Conservation (phyloP, 2,797 vertebrate species). For the Malurus leucopterus region DNA sequence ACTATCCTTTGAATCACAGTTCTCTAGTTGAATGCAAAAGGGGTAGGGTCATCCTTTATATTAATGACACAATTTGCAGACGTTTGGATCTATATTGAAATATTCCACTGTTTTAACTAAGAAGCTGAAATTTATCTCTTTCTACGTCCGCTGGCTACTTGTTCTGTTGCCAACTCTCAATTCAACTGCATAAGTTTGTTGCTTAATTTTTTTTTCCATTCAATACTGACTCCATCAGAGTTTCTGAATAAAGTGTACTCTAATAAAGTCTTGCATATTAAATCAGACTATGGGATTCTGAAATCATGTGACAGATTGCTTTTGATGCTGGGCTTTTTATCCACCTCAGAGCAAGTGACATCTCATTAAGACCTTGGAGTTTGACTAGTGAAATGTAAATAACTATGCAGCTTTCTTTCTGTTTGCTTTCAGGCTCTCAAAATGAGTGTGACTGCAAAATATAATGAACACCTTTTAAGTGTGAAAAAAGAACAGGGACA, state of each 20-base stretch:
- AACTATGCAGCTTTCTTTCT: constrained; percentile 7
- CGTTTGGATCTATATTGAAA: neutral
- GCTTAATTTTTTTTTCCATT: neutral
- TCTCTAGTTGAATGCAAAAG: neutral
- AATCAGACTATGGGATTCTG: neutral
- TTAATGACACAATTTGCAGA: neutral
- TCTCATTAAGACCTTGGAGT: constrained; percentile 46
- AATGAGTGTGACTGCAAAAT: constrained; percentile 41
- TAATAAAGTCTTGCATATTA: constrained; percentile 16
- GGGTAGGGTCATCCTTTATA: neutral
- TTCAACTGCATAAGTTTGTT: neutral
- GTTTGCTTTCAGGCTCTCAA: constrained; percentile 35
- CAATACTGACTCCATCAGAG: neutral
- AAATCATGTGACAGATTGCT: constrained; percentile 12
- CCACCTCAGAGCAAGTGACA: constrained; percentile 22
- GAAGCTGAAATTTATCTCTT: neutral
- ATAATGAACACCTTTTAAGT: constrained; percentile 42
- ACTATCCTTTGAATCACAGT: neutral
- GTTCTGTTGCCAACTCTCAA: neutral
- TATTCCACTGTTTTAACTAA: neutral
- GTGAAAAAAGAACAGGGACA: neutral
- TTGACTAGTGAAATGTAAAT: constrained; percentile 54
- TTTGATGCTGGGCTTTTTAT: constrained; percentile 41
- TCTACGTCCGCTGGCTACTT: neutral
- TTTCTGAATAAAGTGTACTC: neutral